phyloP scores from a whole-genome alignment of 23 tunicate species.

The Trididemnum nubilum region DNA sequence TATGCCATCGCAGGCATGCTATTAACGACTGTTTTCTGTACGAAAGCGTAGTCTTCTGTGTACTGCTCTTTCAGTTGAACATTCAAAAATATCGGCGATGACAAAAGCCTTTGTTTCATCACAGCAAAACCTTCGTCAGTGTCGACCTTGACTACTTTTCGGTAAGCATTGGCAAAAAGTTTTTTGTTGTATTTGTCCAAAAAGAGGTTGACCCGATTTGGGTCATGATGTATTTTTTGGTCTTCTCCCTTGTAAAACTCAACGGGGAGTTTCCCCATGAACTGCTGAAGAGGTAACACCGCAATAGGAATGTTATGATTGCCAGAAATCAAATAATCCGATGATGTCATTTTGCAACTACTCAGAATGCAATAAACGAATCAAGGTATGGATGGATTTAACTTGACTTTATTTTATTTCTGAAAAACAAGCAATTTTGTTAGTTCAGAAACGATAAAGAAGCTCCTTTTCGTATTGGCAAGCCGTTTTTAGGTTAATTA shows the following conservation, averaged over 20 bases:
- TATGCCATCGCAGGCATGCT: background rate
- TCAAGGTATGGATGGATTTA: too few species aligned
- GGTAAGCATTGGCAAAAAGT: background rate
- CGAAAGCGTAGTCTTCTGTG: background rate
- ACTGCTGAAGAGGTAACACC: background rate
- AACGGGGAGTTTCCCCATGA: background rate
- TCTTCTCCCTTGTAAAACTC: background rate
- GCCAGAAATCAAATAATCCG: slow-evolving; percentile 2
- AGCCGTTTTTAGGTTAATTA: too few species aligned
- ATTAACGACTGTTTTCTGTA: background rate
- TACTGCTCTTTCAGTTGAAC: background rate
- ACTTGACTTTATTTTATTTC: too few species aligned
- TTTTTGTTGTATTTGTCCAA: background rate
- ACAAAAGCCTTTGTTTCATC: background rate
- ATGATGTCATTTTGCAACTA: too few species aligned
- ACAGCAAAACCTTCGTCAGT: background rate
- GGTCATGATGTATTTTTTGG: background rate
- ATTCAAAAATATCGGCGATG: slow-evolving; percentile 2
- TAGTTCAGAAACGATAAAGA: too few species aligned
- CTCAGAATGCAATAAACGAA: too few species aligned
- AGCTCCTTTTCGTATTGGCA: too few species aligned
- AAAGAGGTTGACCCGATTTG: background rate
- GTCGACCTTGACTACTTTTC: background rate
- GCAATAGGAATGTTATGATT: slow-evolving; percentile 15
- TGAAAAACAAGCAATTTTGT: too few species aligned